phyloP scores from a whole-genome alignment of 2,797 vertebrate genomes.

The Cirrhinus mrigala region DNA sequence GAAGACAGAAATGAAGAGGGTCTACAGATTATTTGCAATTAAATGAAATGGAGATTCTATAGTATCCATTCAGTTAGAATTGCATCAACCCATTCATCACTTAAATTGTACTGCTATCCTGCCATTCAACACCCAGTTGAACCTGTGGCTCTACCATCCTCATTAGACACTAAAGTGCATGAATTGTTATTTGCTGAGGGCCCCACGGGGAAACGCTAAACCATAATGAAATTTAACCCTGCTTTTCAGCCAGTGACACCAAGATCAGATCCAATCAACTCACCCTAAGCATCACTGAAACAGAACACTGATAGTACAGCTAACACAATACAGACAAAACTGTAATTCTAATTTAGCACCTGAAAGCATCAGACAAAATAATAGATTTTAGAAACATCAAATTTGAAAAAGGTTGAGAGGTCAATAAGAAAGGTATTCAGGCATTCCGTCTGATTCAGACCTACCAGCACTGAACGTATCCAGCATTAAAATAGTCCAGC shows the following conservation, averaged over 20 bases:
- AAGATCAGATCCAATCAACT: constrained; percentile 42
- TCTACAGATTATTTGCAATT: constrained; percentile 19
- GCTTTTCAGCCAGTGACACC: constrained; percentile 41
- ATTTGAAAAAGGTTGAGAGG: background rate
- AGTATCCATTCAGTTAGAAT: constrained; percentile 31
- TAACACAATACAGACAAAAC: constrained; percentile 9
- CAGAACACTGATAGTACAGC: background rate
- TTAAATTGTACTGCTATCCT: constrained; percentile 26
- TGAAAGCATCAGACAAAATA: background rate
- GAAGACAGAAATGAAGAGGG: background rate
- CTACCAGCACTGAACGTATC: background rate
- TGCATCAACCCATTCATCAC: constrained; percentile 24
- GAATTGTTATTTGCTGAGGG: constrained; percentile 24
- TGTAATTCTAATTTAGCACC: background rate
- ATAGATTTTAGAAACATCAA: background rate
- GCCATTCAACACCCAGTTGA: constrained; percentile 3
- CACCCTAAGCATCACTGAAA: background rate
- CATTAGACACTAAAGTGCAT: constrained; percentile 18
- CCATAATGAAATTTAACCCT: constrained; percentile 47
- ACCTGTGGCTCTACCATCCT: constrained; percentile 18
- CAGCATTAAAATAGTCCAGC: background rate
- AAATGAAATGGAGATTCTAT: constrained; percentile 11
- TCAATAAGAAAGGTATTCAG: background rate
- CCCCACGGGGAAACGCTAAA: constrained; percentile 20
- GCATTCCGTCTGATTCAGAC: background rate